A percentile compares a stretch with the other conserved stretches of the same genome.
These are phyloP conservation scores for Andrena bucephala DNA, from an alignment of 2,888 invertebrate species.

Conservation along the genomic window DNA sequence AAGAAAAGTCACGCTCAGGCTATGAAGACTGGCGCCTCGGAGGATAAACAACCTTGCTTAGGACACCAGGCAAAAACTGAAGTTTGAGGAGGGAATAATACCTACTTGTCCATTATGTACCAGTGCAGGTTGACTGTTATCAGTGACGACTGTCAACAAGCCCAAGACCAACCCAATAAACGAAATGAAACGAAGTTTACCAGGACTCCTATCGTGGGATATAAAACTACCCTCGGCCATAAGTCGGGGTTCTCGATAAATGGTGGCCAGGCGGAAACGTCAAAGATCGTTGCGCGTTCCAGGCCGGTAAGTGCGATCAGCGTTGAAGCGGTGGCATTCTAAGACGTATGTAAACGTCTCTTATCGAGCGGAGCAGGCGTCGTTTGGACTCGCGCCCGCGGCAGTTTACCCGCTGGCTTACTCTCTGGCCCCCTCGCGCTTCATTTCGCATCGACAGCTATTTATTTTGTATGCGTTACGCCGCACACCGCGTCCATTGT, in stretches of 20 bases:
- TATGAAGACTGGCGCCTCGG: too few species aligned
- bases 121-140: not conserved
- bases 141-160: not conserved
- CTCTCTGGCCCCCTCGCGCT: conserved; percentile 23
- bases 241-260: conserved; percentile 23
- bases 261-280: conserved; percentile 17
- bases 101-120: not conserved
- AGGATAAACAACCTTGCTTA: too few species aligned
- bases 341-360: conserved; percentile 73
- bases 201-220: not conserved
- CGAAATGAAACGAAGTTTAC: not conserved
- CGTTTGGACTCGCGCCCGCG: conserved; percentile 61
- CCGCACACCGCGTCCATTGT: conserved; percentile 73
- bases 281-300: conserved; percentile 51
- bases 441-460: conserved; percentile 54
- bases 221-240: conserved; percentile 20
- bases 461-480: conserved; percentile 76
- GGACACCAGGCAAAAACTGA: too few species aligned
- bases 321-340: conserved; percentile 67
- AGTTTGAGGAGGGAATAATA: not conserved
- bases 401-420: conserved; percentile 66
- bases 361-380: conserved; percentile 69
- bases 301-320: conserved; percentile 58
- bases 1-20: too few species aligned
- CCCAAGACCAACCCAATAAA: not conserved